Base-by-base conservation (phyloP, 1,140 invertebrate species). In the Eriosoma lanigerum region DNA sequence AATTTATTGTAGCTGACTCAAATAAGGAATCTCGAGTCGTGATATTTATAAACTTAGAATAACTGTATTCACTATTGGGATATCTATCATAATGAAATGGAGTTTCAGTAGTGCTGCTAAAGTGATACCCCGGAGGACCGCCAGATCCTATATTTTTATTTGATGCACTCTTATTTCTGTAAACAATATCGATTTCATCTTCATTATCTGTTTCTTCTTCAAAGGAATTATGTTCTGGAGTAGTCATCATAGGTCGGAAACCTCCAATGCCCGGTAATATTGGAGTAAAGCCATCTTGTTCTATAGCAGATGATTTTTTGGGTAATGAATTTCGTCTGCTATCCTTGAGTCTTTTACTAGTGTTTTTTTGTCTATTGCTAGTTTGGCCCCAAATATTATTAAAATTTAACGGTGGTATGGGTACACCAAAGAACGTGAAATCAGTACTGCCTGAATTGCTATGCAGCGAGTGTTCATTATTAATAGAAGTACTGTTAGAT, bases 371-470 rank as follows among this genome's bases (percentile, higher is more conserved):
- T n/a, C n/a, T n/a, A n/a, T n/a, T n/a, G n/a, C n/a, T 70, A 86
- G 86, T n/a, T 86, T 0, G 86, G 58, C 88, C 88, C 86, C 90
- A 90, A 13, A 92, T 85, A 84, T 89, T 91, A 38, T 87, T 88
- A 83, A 93, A 89, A 80, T 90, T 91, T n/a, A 94, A 84, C 75
- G 89, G 89, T 5, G 93, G 92, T 73, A 95, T 83, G 0, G 93
- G 93, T 82, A 94, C 89, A 0, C 94, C 94, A 83, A 95, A 95
- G 83, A 95, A 93, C 19, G 93, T 94, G 83, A 94, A 93, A 0
- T 88, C 89, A 66, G 86, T 88, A 29, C 87, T 87, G 8, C 85
- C 86, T 1, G 85, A 85, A 85, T 81, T 52, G 21, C 15, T 38
- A 4, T 72, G 38, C n/a, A 48, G 10, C 19, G 52, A 21, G 26